A percentile compares a stretch with the other conserved stretches of the same genome.
phyloP scores from a whole-genome alignment of 1,140 invertebrate genomes.

The Trypoxylus dichotomus region DNA sequence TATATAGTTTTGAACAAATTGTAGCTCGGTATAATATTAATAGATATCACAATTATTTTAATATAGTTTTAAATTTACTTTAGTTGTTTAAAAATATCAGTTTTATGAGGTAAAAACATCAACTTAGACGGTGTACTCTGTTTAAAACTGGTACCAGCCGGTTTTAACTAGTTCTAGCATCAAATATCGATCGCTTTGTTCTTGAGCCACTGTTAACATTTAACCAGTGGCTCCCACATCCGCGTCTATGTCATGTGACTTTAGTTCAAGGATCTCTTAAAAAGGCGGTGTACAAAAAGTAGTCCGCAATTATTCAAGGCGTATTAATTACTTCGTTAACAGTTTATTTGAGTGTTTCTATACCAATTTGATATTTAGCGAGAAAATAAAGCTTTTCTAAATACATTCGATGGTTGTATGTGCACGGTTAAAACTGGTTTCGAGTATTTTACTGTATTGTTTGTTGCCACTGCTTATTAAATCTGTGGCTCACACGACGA shows the following conservation, averaged over 20 bases:
- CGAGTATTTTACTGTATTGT: too few relatives aligned
- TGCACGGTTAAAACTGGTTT: neutral
- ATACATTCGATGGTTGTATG: neutral
- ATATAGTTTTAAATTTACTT: too few relatives aligned
- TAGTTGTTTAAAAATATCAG: too few relatives aligned
- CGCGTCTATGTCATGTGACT: neutral
- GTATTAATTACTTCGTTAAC: neutral
- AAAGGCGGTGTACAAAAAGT: conserved; percentile 58
- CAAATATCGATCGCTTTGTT: too few relatives aligned
- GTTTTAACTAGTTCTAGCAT: too few relatives aligned
- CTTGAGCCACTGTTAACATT: conserved; percentile 36
- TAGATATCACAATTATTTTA: too few relatives aligned
- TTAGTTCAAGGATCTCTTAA: conserved; percentile 32
- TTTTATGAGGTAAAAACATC: too few relatives aligned
- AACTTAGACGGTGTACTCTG: too few relatives aligned
- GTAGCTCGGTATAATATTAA: too few relatives aligned
- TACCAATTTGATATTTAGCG: neutral
- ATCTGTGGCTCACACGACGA: neutral
- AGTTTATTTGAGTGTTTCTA: neutral
- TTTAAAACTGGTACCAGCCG: too few relatives aligned
- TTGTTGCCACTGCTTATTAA: neutral
- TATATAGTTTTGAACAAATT: neutral
- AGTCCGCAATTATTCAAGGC: neutral
- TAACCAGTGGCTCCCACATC: conserved; percentile 30
- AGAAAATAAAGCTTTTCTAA: neutral